Evolutionary conservation across 2,113 vertebrate genomes (phyloP).

Genomic region (Onychostoma macrolepis): DNA sequence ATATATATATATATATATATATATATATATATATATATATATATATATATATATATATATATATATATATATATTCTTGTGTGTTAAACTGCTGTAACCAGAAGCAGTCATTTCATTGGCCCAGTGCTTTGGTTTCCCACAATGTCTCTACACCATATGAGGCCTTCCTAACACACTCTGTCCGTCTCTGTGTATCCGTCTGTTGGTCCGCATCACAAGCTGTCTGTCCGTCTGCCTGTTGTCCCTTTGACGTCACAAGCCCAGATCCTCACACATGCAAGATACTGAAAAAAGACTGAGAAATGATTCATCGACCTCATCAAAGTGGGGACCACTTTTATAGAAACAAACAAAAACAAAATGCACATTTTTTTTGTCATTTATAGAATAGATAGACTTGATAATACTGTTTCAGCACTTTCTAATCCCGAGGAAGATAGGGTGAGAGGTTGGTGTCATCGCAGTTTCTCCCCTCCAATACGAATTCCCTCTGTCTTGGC

Average conservation of each 20-base stretch:
- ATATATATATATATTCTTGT: not conserved
- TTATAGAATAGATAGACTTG: constrained; percentile 75
- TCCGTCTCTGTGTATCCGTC: constrained; percentile 36
- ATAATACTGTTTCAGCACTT: constrained; percentile 82
- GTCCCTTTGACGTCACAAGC: constrained; percentile 67
- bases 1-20: not conserved
- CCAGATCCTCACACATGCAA: constrained; percentile 74
- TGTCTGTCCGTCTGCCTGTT: constrained; percentile 46
- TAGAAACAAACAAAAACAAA: constrained; percentile 62
- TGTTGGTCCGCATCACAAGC: constrained; percentile 40
- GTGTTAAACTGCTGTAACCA: constrained; percentile 57
- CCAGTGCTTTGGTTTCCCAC: constrained; percentile 29
- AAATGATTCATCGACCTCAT: constrained; percentile 70
- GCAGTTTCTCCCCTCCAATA: constrained; percentile 60
- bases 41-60: not conserved
- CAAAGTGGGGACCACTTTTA: constrained; percentile 79
- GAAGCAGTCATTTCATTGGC: constrained; percentile 54
- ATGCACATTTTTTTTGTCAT: constrained; percentile 79
- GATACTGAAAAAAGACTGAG: constrained; percentile 64
- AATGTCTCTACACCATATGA: constrained; percentile 51
- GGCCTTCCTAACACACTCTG: constrained; percentile 64
- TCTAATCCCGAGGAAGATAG: constrained; percentile 68
- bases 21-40: too few relatives aligned
- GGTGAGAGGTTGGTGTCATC: constrained; percentile 41
- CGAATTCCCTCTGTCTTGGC: constrained; percentile 67